A percentile compares a stretch with the other conserved stretches of the same genome.
Evolutionary conservation across 1,140 invertebrate species (phyloP).

Genomic region (Acromyrmex echinatior): DNA sequence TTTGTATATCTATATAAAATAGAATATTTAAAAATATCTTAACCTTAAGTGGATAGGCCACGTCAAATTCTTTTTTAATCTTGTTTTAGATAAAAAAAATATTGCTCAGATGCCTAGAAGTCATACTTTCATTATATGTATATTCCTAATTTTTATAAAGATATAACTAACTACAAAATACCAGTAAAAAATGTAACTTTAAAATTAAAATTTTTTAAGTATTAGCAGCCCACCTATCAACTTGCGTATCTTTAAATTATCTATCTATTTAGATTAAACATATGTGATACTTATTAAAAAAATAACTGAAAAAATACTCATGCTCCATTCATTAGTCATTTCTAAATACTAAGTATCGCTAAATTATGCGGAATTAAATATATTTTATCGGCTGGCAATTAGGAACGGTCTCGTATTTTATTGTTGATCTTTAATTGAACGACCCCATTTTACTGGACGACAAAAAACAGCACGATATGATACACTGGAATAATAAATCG

Average conservation of each 20-base stretch:
- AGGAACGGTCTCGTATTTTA: not conserved
- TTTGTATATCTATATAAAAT: not conserved
- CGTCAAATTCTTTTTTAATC: too few species aligned
- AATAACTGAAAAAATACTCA: not conserved
- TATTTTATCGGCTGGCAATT: slow-evolving; percentile 35
- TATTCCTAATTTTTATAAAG: too few species aligned
- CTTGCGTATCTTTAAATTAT: too few species aligned
- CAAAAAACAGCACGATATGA: slow-evolving; percentile 35
- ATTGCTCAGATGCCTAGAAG: too few species aligned
- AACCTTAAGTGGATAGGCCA: not conserved
- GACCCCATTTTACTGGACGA: not conserved
- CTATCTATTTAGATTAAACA: too few species aligned
- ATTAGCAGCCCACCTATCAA: too few species aligned
- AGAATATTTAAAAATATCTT: not conserved
- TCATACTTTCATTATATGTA: too few species aligned
- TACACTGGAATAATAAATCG: slow-evolving; percentile 53
- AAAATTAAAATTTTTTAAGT: too few species aligned
- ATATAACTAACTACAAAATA: too few species aligned
- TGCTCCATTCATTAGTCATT: not conserved
- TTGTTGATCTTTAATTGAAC: slow-evolving; percentile 29
- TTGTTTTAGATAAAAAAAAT: too few species aligned
- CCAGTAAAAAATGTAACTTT: too few species aligned
- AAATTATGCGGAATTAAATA: not conserved
- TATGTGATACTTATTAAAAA: too few species aligned
- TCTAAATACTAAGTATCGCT: not conserved